These are phyloP conservation scores for Calcarius ornatus DNA, from an alignment of 2,113 vertebrate genomes.

Conservation along the genomic window DNA sequence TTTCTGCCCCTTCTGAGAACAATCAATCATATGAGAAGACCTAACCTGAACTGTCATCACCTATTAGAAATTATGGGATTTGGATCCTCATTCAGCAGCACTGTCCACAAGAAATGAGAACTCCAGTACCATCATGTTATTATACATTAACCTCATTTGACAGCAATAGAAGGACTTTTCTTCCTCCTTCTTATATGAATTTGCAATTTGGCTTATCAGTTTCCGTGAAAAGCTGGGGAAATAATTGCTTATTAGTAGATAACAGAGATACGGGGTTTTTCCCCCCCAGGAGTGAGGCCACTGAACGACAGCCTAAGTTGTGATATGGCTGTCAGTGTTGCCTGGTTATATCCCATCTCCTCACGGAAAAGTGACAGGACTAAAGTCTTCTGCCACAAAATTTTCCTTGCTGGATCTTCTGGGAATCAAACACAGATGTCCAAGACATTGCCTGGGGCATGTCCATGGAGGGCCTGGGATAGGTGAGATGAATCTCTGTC, in stretches of 20 bases:
- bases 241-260: not conserved
- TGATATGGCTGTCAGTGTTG: not conserved
- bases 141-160: not conserved
- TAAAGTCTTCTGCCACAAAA: not conserved
- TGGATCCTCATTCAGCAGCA: not conserved
- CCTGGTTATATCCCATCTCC: not conserved
- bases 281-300: not conserved
- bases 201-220: not conserved
- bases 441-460: fast-evolving
- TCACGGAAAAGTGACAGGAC: not conserved
- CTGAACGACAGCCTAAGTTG: not conserved
- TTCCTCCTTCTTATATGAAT: not conserved
- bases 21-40: not conserved
- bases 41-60: not conserved
- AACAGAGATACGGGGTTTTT: not conserved
- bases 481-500: fast-evolving
- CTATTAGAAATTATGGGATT: not conserved
- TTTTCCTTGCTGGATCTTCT: not conserved
- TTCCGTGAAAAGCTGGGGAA: not conserved
- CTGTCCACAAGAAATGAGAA: not conserved
- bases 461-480: fast-evolving
- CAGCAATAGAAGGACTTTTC: not conserved
- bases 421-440: not conserved
- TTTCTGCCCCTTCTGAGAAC: not conserved
- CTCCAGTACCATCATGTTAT: not conserved